Evolutionary conservation across 2,113 vertebrate species (phyloP), one percentile per base, ranked within the genome.

Genomic region (Zosterops japonicus): DNA sequence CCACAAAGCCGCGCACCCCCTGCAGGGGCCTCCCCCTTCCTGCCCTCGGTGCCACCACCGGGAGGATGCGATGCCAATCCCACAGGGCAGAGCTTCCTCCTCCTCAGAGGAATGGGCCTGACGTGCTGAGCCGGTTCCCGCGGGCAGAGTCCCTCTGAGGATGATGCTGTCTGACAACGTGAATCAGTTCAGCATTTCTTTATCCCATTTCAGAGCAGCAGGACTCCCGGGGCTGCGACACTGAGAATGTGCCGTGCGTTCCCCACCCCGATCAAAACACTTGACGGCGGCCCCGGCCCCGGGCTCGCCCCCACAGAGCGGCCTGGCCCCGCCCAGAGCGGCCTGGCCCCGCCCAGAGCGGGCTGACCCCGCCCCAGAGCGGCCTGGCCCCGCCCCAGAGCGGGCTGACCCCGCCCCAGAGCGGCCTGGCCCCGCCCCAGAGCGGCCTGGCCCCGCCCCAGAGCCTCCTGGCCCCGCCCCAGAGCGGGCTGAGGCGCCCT

Each of bases 241-340:
- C 17, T 11, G 77, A 42, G 55, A 67, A 67, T 1, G 12, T 31
- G 74, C 35, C 14, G 2, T 5, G 64, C 3, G 69, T 44, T 80
- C 72, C 55, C 68, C 80, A 22, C 41, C 36, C 80, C 7, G 19
- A 33, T 28, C 14, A 19, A 39, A 87, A 49, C 47, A 57, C 41
- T 64, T 53, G 44, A 20, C 5, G 8, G 50, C 19, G 42, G 77
- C 25, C 74, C 39, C 76, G 0, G 0, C 23, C 50, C 77, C 2
- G 42, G 49, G 3, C 39, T 11, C 1, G 2, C 19, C 50, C 42
- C 8, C 14, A 11, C 55, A 56, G 50, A 52, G 15, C 0, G 0
- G 53, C 53, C 41, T 5, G 1, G 9, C 6, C 61, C 65, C 0
- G 5, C 67, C 0, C 18, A 5, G 36, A 39, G 39, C 39, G 39